These are phyloP conservation scores for Sipha maydis DNA, from an alignment of 2,888 invertebrate species.

Conservation along the genomic window DNA sequence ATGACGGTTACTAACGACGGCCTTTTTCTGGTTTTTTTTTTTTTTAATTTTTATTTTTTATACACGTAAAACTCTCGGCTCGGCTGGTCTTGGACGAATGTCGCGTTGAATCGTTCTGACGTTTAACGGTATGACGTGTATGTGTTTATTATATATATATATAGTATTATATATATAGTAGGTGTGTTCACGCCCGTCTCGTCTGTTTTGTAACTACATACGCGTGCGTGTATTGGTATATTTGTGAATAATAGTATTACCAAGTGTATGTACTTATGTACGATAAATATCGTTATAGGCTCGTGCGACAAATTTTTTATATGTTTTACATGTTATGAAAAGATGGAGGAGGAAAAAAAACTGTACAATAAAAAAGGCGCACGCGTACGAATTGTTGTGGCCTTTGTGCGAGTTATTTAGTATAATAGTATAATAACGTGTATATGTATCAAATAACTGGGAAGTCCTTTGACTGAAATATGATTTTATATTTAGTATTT, in stretches of 20 bases:
- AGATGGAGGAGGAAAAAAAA: background rate
- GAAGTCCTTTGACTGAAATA: conserved; percentile 45
- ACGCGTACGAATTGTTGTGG: background rate
- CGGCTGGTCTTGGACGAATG: background rate
- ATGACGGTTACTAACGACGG: background rate
- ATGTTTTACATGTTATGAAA: background rate
- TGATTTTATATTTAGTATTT: conserved; percentile 26
- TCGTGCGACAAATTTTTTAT: background rate
- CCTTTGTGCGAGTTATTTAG: conserved; percentile 25
- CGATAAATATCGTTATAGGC: background rate
- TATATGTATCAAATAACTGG: conserved; percentile 36
- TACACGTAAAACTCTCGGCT: background rate
- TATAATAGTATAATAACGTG: background rate
- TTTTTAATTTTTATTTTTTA: background rate
- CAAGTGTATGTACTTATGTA: background rate
- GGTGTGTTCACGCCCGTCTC: background rate
- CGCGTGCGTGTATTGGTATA: background rate
- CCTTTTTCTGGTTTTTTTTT: background rate
- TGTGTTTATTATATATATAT: background rate
- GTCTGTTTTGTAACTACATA: background rate
- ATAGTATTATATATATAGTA: too few species aligned
- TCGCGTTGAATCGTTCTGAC: background rate
- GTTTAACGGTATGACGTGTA: conserved; percentile 13
- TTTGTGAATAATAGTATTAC: background rate
- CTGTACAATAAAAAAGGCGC: conserved; percentile 14